Base-by-base conservation (phyloP, 2,113 vertebrate genomes). In the Notothenia coriiceps region DNA sequence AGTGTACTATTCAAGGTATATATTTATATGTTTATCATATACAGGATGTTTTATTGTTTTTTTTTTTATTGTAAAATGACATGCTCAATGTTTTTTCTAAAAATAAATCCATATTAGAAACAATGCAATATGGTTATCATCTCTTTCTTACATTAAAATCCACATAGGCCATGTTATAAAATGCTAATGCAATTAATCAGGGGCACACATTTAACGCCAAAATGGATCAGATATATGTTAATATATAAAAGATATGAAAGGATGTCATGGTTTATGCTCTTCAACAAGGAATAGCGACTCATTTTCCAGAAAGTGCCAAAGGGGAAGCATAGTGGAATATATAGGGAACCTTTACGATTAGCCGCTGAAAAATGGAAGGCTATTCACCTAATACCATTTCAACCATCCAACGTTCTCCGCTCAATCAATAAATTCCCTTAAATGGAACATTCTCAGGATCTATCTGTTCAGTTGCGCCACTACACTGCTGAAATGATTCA, bases 381-480 rank as follows among this genome's bases (percentile, higher is more conserved):
- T 69, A 33, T 10, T 63, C 15, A 64, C 71, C 25, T 40, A 69
- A 73, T 14, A 40, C 50, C 18, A 49, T 56, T 65, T 67, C 15
- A 65, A 33, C 50, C 3, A 55, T 18, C 14, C 33, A 63, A 51
- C 63, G 57, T 60, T 49, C 13, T 18, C n/a, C 6, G 0, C 46
- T 60, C 59, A 40, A 72, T 74, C 61, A 44, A 60, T 71, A 73
- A 33, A 67, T 59, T 59, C 49, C 62, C 50, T 63, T 66, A 66
- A 61, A 70, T 70, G 7, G 70, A 79, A 75, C 11, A 49, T 65
- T 52, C 56, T 51, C 35, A 65, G 54, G 47, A 63, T 74, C 12
- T 29, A 10, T 68, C 29, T 67, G 54, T 57, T 73, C 64, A 57
- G 33, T 40, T 59, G 43, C 44, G 60, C 35, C 55, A 60, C 50